Conservation (phyloP, 30 jellyfish, hydroid and myxozoan species). For the Aurelia aurita region DNA sequence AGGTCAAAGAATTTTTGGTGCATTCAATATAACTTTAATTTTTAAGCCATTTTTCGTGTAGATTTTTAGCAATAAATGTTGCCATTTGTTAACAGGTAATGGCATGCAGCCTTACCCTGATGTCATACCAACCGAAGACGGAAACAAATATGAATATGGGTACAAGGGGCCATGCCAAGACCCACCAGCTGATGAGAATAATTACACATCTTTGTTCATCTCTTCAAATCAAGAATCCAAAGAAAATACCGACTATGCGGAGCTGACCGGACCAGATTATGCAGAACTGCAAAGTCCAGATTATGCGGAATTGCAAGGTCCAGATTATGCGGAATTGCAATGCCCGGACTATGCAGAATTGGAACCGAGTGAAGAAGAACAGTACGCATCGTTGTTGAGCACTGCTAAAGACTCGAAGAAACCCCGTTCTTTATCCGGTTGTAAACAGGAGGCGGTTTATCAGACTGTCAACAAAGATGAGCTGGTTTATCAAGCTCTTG, state of each 20-base stretch:
- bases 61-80: too few relatives aligned
- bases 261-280: neutral
- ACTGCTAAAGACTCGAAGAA: neutral
- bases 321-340: neutral
- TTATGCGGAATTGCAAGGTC: too few relatives aligned
- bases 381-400: neutral
- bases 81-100: neutral
- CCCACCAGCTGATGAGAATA: neutral
- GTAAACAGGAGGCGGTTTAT: neutral
- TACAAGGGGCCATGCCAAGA: conserved; percentile 4
- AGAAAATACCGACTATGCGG: neutral
- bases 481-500: neutral
- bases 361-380: neutral
- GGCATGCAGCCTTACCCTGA: conserved; percentile 2
- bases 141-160: neutral
- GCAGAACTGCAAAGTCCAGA: conserved; percentile 1
- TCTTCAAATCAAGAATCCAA: neutral
- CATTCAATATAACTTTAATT: too few relatives aligned
- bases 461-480: neutral
- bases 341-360: neutral
- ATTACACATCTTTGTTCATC: neutral
- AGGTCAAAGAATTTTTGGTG: too few relatives aligned
- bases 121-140: neutral
- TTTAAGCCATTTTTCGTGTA: too few relatives aligned
- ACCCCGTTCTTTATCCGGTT: too few relatives aligned